Percentiles rank a stretch among this genome's conserved stretches.
Conservation (phyloP, 2,888 invertebrate genomes). For the Noctua comes region DNA sequence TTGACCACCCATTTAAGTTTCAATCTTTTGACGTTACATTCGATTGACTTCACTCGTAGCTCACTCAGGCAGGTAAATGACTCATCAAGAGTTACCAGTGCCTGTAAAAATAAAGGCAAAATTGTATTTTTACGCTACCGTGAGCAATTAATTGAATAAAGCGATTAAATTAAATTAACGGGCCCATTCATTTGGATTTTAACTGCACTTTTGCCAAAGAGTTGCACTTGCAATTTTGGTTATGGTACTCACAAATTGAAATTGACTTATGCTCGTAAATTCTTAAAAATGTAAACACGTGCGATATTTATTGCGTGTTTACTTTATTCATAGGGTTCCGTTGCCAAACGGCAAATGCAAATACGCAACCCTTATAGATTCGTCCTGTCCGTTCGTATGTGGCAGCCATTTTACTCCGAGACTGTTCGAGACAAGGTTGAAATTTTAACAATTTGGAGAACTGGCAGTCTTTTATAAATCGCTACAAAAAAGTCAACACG, state of each 20-base stretch:
- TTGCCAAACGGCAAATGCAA: background rate
- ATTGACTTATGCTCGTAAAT: slow-evolving; percentile 61
- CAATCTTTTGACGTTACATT: slow-evolving; percentile 38
- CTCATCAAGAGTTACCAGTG: slow-evolving; percentile 59
- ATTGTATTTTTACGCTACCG: slow-evolving; percentile 62
- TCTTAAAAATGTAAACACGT: slow-evolving; percentile 27
- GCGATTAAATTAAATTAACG: slow-evolving; percentile 69
- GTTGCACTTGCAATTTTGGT: slow-evolving; percentile 64
- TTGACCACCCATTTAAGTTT: slow-evolving; percentile 2
- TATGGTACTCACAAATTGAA: slow-evolving; percentile 59
- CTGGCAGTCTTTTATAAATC: too few species aligned
- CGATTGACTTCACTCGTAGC: slow-evolving; percentile 41
- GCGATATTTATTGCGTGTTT: slow-evolving; percentile 5
- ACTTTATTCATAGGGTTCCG: background rate
- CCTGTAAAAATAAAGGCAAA: slow-evolving; percentile 63
- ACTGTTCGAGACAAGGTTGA: background rate
- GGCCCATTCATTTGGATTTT: slow-evolving; percentile 66
- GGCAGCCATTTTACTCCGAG: background rate
- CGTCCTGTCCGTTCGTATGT: background rate
- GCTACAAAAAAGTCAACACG: too few species aligned
- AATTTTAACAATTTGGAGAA: background rate
- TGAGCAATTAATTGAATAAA: slow-evolving; percentile 67
- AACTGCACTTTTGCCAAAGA: slow-evolving; percentile 63
- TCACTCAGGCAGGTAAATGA: slow-evolving; percentile 56
- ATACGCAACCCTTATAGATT: background rate